A percentile compares a stretch with the other conserved stretches of the same genome.
Conservation (phyloP, 2,113 vertebrate genomes). For the Rattus norvegicus region DNA sequence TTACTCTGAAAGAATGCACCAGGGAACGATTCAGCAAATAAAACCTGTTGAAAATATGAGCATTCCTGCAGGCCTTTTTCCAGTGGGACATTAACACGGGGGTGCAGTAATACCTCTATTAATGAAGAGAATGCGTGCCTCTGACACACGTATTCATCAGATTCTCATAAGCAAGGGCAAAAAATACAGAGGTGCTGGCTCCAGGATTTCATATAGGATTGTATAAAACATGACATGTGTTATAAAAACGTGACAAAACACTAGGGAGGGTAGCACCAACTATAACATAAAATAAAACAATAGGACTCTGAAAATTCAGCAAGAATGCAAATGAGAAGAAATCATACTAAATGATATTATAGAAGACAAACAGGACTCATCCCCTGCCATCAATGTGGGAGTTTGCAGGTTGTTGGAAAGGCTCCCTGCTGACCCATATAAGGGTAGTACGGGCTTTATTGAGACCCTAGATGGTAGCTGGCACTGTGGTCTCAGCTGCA, state of each 20-base stretch:
- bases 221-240: neutral
- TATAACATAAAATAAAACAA: constrained; percentile 9
- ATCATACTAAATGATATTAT: neutral
- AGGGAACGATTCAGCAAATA: constrained; percentile 76
- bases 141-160: constrained; percentile 65
- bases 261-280: constrained; percentile 11
- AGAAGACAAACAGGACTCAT: neutral
- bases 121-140: constrained; percentile 63
- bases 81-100: constrained; percentile 59
- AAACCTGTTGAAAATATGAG: constrained; percentile 75
- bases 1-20: constrained; percentile 68
- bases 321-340: constrained; percentile 24
- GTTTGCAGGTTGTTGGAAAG: neutral
- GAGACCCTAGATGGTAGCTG: neutral
- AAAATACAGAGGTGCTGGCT: constrained; percentile 28
- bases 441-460: accelerated
- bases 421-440: neutral
- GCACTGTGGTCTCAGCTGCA: too few species aligned
- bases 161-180: constrained; percentile 42
- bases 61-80: constrained; percentile 67
- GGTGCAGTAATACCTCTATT: constrained; percentile 54
- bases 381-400: neutral
- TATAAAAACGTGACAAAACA: constrained; percentile 35
- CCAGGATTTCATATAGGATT: constrained; percentile 26
- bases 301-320: neutral